Percentiles rank a stretch among this genome's conserved stretches.
Conservation (phyloP, 2,888 invertebrate species). For the Pycnomerus fuliginosus region DNA sequence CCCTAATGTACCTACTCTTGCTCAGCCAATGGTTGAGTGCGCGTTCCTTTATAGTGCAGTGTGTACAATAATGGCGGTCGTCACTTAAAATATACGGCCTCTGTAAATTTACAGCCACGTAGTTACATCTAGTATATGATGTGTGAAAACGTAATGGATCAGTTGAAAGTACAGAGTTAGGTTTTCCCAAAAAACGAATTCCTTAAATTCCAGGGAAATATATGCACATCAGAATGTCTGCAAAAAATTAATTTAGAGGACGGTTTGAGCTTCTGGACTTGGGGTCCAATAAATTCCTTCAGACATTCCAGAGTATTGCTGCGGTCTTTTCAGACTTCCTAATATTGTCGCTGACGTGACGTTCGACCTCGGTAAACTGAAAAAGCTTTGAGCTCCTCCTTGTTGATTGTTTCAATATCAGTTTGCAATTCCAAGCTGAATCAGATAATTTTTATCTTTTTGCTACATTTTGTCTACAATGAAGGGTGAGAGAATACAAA, state of each 20-base stretch:
- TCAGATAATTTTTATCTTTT: too few species aligned
- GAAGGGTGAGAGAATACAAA: too few species aligned
- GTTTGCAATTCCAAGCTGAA: too few species aligned
- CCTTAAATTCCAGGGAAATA: constrained; percentile 2
- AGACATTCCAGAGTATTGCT: constrained; percentile 9
- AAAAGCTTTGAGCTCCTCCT: too few species aligned
- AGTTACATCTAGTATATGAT: constrained; percentile 6
- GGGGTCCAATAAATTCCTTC: constrained; percentile 12
- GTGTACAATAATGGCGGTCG: constrained; percentile 4
- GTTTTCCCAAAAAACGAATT: neutral
- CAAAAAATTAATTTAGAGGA: constrained; percentile 10
- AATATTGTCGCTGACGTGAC: constrained; percentile 11
- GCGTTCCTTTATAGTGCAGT: constrained; percentile 1
- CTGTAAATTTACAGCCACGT: constrained; percentile 4
- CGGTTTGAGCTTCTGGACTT: constrained; percentile 1
- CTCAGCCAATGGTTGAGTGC: constrained; percentile 6
- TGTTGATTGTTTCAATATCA: too few species aligned
- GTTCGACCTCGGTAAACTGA: too few species aligned
- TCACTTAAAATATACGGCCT: constrained; percentile 2
- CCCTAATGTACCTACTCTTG: too few species aligned
- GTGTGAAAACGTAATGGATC: constrained; percentile 10
- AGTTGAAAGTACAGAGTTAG: neutral
- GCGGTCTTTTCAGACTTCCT: constrained; percentile 8
- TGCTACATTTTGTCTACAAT: too few species aligned
- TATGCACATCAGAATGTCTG: constrained; percentile 7